These are phyloP conservation scores for Branchinecta lindahli DNA, from an alignment of 1,140 invertebrate genomes.

Conservation along the genomic window DNA sequence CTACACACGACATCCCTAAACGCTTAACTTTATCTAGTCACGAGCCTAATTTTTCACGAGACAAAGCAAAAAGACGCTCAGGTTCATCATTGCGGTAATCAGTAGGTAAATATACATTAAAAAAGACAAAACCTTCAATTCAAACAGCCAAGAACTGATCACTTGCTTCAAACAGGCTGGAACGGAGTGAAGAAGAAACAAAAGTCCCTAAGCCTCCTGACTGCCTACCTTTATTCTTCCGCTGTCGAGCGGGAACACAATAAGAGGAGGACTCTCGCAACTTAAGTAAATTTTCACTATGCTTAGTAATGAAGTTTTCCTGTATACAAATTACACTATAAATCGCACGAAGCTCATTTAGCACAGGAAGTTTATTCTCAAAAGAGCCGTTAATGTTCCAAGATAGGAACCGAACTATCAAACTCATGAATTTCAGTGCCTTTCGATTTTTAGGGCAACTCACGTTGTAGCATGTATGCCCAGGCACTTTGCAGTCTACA, in stretches of 20 bases:
- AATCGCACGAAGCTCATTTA: neutral
- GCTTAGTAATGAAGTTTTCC: neutral
- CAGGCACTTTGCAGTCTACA: neutral
- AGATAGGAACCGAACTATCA: neutral
- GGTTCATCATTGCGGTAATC: slow-evolving; percentile 5
- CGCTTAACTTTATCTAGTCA: neutral
- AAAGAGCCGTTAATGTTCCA: neutral
- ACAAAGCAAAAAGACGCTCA: slow-evolving; percentile 5
- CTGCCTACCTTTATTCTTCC: neutral
- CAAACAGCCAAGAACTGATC: neutral
- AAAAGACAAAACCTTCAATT: slow-evolving; percentile 1
- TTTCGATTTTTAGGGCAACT: slow-evolving; percentile 1
- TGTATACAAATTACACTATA: slow-evolving; percentile 1
- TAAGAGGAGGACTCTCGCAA: neutral
- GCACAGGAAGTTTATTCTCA: slow-evolving; percentile 1
- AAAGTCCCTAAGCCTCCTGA: slow-evolving; percentile 4
- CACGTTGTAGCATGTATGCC: neutral
- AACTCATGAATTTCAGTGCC: neutral
- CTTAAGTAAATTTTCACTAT: neutral
- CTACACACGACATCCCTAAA: no score
- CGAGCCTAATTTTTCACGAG: neutral
- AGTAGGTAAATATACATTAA: neutral
- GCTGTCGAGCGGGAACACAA: neutral
- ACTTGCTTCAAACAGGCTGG: slow-evolving; percentile 8
- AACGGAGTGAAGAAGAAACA: neutral